Base-by-base conservation (phyloP, 2,797 vertebrate genomes). In the Lutjanus argentimaculatus region DNA sequence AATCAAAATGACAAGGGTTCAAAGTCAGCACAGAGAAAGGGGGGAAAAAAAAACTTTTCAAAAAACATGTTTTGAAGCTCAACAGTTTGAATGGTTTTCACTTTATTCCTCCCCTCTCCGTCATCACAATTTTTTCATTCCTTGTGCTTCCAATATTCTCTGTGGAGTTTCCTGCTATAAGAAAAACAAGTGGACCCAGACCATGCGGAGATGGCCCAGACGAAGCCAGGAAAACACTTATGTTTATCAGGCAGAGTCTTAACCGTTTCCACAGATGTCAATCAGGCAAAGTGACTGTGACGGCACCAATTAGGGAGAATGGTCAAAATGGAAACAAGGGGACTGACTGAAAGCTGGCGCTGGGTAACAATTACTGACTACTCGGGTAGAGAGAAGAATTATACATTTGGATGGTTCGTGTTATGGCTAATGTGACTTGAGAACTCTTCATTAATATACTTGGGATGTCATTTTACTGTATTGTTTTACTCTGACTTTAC, bases 261-360 rank as follows among this genome's bases (percentile, higher is more conserved):
- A 90, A 90, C 89, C 80, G 87, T 95, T 95, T 95, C 92, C 91
- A 92, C 90, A 93, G 92, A 91, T 90, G 94, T 94, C 93, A 92
- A 93, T 95, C 93, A 95, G 58, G 46, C 79, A 90, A 93, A 95
- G 92, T 93, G 91, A 89, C 91, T 87, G 86, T 87, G 95, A 95
- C 92, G 79, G 90, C 88, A 90, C 83, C 91, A 92, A 95, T 96
- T 95, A 93, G 58, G 71, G 67, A 79, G 82, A 93, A 81, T 59
- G 70, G 81, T 82, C 74, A 84, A 91, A 90, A 92, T 88, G 86
- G 88, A 94, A 95, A 94, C 84, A 90, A 80, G 82, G 62, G 69
- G 65, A 83, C 56, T 65, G 79, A 88, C 48, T 75, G 61, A 89
- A 75, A 69, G 70, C 79, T 63, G 13, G 80, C 10, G 19, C 64